These are phyloP conservation scores for Apostichopus leukothele DNA, from an alignment of 53 echinoderm and acorn worm species.

Conservation along the genomic window DNA sequence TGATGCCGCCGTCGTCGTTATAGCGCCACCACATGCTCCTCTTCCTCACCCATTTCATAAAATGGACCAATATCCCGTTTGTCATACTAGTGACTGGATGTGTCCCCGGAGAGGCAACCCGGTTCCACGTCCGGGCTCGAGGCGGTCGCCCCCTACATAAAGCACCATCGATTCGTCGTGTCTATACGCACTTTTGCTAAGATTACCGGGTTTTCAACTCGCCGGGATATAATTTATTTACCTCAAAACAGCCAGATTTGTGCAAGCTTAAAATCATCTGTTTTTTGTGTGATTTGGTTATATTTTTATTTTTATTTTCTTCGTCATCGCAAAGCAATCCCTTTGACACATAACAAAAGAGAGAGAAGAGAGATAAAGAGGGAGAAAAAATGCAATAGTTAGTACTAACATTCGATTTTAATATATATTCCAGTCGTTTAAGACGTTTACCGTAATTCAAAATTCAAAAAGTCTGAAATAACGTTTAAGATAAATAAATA, in stretches of 20 bases:
- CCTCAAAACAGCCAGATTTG: conserved; percentile 8
- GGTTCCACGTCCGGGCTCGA: no score
- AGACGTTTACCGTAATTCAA: background rate
- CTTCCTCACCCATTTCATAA: no score
- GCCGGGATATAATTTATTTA: background rate
- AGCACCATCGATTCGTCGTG: no score
- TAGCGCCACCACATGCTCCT: no score
- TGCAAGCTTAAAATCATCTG: background rate
- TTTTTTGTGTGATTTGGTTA: background rate
- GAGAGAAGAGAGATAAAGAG: background rate
- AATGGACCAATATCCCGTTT: no score
- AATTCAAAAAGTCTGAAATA: background rate
- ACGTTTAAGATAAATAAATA: background rate
- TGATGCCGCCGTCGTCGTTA: no score
- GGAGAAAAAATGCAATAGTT: background rate
- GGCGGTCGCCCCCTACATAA: no score
- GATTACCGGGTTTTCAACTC: no score
- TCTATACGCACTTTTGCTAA: no score
- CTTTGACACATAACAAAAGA: background rate
- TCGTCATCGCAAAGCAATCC: background rate
- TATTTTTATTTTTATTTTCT: no score
- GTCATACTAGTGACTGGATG: no score
- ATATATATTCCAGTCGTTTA: background rate
- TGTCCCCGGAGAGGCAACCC: no score
- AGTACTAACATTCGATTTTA: background rate